These are phyloP conservation scores for Epinephelus fuscoguttatus DNA, from an alignment of 2,113 vertebrate genomes.

Conservation along the genomic window DNA sequence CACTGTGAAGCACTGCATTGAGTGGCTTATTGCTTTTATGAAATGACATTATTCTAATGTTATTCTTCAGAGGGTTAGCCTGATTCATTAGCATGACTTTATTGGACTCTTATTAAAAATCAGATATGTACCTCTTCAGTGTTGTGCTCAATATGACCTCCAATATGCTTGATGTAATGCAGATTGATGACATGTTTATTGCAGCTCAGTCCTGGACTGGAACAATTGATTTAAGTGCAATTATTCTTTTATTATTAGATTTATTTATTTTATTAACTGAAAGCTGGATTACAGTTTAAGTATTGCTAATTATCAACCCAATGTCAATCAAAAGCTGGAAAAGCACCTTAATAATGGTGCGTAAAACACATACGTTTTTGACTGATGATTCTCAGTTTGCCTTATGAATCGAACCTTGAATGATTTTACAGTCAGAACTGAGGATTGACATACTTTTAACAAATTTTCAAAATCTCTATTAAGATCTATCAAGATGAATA, in stretches of 20 bases:
- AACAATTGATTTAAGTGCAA: background rate
- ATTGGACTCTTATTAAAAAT: slow-evolving; percentile 53
- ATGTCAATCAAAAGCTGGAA: background rate
- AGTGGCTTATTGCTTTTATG: slow-evolving; percentile 69
- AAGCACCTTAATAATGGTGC: background rate
- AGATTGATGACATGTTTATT: slow-evolving; percentile 32
- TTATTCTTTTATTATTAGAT: background rate
- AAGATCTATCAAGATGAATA: background rate
- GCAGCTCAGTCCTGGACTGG: background rate
- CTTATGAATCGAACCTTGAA: no score
- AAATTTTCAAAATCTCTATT: background rate
- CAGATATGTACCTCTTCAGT: slow-evolving; percentile 11
- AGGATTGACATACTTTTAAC: background rate
- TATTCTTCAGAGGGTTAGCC: slow-evolving; percentile 59
- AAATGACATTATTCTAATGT: slow-evolving; percentile 68
- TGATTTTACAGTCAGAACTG: background rate
- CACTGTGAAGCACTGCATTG: slow-evolving; percentile 58
- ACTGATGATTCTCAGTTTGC: background rate
- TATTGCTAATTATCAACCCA: background rate
- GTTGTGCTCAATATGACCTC: slow-evolving; percentile 8
- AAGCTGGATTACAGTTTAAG: background rate
- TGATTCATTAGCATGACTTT: slow-evolving; percentile 54
- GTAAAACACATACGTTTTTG: background rate
- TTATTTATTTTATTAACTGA: background rate
- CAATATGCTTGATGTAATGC: slow-evolving; percentile 18